Base-by-base conservation (phyloP, 2,888 invertebrate genomes). In the Tryphoninae sp. region DNA sequence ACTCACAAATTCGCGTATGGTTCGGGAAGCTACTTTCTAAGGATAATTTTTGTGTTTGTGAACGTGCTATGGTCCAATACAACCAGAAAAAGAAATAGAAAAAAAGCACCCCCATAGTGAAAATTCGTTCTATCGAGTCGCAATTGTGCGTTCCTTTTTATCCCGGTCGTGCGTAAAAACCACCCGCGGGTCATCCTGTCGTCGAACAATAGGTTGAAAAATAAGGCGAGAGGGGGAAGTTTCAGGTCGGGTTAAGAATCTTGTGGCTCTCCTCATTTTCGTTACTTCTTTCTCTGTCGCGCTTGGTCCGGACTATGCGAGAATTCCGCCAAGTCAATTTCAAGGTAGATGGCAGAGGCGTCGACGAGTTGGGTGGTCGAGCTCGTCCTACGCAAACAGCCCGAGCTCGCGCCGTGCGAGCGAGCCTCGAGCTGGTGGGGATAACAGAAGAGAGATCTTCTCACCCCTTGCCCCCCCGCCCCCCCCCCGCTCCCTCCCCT, bases 251-350 rank as follows among this genome's bases (percentile, higher is more conserved):
- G 86, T 87, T 87, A 87, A 87, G 77, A 65, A 80, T 78, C 68
- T 62, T 65, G 75, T 65, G 9, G 40, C 26, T 23, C 55, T 55
- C n/a, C 55, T 62, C 45, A 40, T 64, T 64, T 71, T 67, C 9
- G 67, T 78, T 72, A 67, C 62, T 55, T 79, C 78, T 72, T 59
- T 78, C 79, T 53, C 65, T 78, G 75, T 71, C 77, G 65, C 58
- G 67, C 64, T 68, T 42, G 58, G 69, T 53, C 65, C 51, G 55
- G 61, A 67, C 65, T 45, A 53, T 65, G 59, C 26, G 74, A 72
- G 88, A 87, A 90, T 90, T 90, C 89, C 86, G 87, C 89, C 86
- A 89, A 90, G 89, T 90, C 89, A 88, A 89, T 89, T 87, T 87
- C 86, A 84, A 85, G 85, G 84, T 86, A 86, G 84, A 87, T 83